phyloP scores from a whole-genome alignment of 1,140 invertebrate species.

The Drosophila varians region DNA sequence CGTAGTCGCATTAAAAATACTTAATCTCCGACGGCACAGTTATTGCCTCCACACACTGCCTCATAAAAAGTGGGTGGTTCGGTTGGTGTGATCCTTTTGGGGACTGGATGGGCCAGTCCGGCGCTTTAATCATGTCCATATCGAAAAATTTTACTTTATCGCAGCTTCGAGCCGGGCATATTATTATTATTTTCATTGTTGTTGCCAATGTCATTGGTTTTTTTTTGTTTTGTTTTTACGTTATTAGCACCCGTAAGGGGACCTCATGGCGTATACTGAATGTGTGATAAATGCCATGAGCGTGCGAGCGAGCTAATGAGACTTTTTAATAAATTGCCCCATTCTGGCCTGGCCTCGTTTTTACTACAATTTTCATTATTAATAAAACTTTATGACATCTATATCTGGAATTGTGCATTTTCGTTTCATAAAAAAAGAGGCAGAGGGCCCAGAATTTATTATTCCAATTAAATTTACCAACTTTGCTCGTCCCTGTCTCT shows the following conservation, averaged over 20 bases:
- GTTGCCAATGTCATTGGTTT: conserved; percentile 25
- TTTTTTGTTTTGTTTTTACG: conserved; percentile 59
- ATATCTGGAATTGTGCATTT: conserved; percentile 59
- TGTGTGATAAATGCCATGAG: conserved; percentile 66
- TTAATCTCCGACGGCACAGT: conserved; percentile 71
- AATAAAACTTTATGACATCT: conserved; percentile 80
- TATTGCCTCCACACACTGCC: conserved; percentile 52
- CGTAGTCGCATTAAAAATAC: conserved; percentile 80
- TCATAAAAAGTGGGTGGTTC: conserved; percentile 12
- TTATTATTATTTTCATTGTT: conserved; percentile 65
- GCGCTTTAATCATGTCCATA: conserved; percentile 75
- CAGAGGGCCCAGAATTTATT: conserved; percentile 57
- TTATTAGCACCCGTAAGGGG: conserved; percentile 79
- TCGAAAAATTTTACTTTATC: conserved; percentile 81
- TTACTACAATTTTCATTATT: conserved; percentile 82
- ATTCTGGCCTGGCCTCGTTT: conserved; percentile 48
- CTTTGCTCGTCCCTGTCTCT: conserved; percentile 53
- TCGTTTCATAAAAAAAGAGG: conserved; percentile 62
- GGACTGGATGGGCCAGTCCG: conserved; percentile 16
- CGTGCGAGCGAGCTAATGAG: conserved; percentile 65
- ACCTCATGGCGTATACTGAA: conserved; percentile 72
- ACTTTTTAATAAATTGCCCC: conserved; percentile 81
- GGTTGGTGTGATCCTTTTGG: background rate
- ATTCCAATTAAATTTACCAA: conserved; percentile 74
- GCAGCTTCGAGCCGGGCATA: conserved; percentile 38